Percentiles rank a stretch among this genome's conserved stretches.
phyloP scores from a whole-genome alignment of 2,888 invertebrate species.

The Balanococcus diminutus region DNA sequence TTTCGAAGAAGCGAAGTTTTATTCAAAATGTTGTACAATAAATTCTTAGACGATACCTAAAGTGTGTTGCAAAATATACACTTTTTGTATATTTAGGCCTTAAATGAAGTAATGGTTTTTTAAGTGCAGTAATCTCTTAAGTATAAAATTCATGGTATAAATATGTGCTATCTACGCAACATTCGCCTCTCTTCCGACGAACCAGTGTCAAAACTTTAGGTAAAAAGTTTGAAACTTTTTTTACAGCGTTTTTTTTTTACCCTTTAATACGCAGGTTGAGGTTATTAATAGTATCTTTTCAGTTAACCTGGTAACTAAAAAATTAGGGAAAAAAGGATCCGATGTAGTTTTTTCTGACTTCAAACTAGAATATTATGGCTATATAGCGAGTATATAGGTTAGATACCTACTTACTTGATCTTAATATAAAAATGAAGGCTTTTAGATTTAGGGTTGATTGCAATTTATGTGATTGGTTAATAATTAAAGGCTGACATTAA shows the following conservation, averaged over 20 bases:
- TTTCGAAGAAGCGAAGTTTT: background rate
- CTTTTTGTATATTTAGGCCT: background rate
- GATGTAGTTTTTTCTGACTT: too few relatives aligned
- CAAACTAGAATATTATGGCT: too few relatives aligned
- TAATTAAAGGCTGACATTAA: too few relatives aligned
- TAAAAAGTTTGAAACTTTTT: background rate
- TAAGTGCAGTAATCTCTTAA: background rate
- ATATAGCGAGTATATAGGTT: too few relatives aligned
- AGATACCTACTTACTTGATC: too few relatives aligned
- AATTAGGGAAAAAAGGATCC: too few relatives aligned
- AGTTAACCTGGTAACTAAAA: background rate
- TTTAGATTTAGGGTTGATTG: too few relatives aligned
- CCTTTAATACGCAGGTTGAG: background rate
- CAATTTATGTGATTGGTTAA: too few relatives aligned
- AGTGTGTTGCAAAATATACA: background rate
- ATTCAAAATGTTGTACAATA: background rate
- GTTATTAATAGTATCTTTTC: background rate
- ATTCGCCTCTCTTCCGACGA: background rate
- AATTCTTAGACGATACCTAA: background rate
- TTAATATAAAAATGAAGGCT: too few relatives aligned
- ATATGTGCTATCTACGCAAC: background rate
- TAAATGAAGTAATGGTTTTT: background rate
- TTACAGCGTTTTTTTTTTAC: background rate
- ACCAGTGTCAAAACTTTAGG: background rate
- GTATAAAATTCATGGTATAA: background rate